Conservation (phyloP, 1,140 invertebrate species). For the Cotesia glomerata region DNA sequence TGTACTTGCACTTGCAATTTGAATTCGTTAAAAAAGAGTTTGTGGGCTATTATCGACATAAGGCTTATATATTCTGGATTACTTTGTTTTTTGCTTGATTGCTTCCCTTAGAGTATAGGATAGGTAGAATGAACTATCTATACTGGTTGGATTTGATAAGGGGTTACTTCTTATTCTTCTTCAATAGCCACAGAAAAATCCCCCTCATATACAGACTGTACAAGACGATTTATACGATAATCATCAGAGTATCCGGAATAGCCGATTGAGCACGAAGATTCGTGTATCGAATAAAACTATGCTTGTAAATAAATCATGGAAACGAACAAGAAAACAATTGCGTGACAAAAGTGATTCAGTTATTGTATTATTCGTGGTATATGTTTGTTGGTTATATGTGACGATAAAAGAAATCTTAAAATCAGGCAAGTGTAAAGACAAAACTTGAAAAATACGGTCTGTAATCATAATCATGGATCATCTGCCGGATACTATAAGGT, state of each 20-base stretch:
- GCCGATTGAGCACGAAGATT: slow-evolving; percentile 45
- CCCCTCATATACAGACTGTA: too few relatives aligned
- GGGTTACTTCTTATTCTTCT: too few relatives aligned
- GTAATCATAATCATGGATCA: too few relatives aligned
- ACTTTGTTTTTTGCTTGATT: too few relatives aligned
- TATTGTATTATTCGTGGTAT: too few relatives aligned
- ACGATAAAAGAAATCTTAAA: too few relatives aligned
- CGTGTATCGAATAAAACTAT: slow-evolving; percentile 44
- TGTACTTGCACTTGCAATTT: slow-evolving; percentile 54
- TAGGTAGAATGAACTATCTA: background rate
- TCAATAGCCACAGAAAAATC: too few relatives aligned
- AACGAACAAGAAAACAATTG: slow-evolving; percentile 29
- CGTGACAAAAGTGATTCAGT: slow-evolving; percentile 38
- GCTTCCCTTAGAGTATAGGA: too few relatives aligned
- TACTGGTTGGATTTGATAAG: too few relatives aligned
- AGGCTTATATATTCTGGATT: too few relatives aligned
- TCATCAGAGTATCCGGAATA: background rate
- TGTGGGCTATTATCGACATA: too few relatives aligned
- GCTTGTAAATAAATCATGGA: slow-evolving; percentile 21
- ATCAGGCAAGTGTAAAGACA: slow-evolving; percentile 1
- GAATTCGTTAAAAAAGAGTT: slow-evolving; percentile 43
- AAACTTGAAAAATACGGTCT: background rate
- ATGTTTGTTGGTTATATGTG: background rate
- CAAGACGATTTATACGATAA: background rate
- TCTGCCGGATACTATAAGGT: too few relatives aligned